phyloP scores from a whole-genome alignment of 64 coral and sea anemone genomes.

The Montipora foliosa region DNA sequence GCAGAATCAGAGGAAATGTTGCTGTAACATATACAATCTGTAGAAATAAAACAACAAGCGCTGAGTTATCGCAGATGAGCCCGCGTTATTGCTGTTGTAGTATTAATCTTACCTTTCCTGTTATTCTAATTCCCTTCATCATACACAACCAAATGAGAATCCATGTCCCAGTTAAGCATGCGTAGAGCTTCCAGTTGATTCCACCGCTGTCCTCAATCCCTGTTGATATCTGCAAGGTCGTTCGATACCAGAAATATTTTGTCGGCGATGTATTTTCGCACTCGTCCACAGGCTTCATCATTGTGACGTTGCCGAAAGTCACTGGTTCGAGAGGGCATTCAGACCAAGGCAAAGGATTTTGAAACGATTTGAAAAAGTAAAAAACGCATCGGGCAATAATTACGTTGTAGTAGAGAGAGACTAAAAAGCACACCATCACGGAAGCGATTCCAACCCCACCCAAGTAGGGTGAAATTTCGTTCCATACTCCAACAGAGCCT shows the following conservation, averaged over 20 bases:
- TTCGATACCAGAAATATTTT: slow-evolving; percentile 95
- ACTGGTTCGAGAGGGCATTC: slow-evolving; percentile 76
- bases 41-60: background rate
- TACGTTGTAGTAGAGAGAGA: slow-evolving; percentile 96
- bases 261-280: slow-evolving; percentile 77
- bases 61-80: background rate
- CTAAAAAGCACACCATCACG: slow-evolving; percentile 95
- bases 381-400: slow-evolving; percentile 98
- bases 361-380: slow-evolving; percentile 97
- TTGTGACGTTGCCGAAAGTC: slow-evolving; percentile 74
- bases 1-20: slow-evolving; percentile 83
- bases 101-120: slow-evolving; percentile 82
- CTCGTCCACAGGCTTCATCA: slow-evolving; percentile 56
- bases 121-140: slow-evolving; percentile 95
- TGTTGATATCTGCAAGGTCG: slow-evolving; percentile 77
- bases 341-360: slow-evolving; percentile 94
- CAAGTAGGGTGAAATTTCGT: slow-evolving; percentile 96
- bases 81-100: background rate
- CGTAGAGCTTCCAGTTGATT: slow-evolving; percentile 92
- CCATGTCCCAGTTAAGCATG: slow-evolving; percentile 87
- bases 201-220: slow-evolving; percentile 87
- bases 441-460: slow-evolving; percentile 92
- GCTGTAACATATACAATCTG: slow-evolving; percentile 99
- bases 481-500: slow-evolving; percentile 98
- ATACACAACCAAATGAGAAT: slow-evolving; percentile 92